These are phyloP conservation scores for Pionites leucogaster DNA, from an alignment of 2,113 vertebrate genomes.

Conservation along the genomic window DNA sequence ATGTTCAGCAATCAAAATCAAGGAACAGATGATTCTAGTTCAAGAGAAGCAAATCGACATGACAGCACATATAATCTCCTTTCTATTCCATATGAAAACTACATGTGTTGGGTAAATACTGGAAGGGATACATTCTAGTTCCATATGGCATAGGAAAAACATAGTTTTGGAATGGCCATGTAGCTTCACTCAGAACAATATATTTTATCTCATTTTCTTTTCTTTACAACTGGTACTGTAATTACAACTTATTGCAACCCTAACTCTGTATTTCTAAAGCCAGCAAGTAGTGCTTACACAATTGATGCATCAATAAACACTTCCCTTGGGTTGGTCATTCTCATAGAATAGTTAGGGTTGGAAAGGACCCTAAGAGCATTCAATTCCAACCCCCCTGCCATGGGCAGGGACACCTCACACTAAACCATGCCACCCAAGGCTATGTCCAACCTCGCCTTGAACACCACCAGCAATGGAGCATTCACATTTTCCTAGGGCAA, in stretches of 20 bases:
- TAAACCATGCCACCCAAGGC: no score
- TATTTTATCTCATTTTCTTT: neutral
- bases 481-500: no score
- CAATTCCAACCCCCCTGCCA: no score
- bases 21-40: conserved; percentile 6
- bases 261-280: neutral
- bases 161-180: neutral
- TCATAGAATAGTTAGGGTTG: neutral
- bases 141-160: neutral
- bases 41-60: neutral
- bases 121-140: neutral
- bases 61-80: neutral
- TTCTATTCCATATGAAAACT: neutral
- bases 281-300: neutral
- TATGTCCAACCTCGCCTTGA: no score
- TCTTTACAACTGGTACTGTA: neutral
- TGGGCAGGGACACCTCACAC: no score
- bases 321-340: neutral
- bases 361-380: no score
- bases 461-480: no score
- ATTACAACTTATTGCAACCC: neutral
- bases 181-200: neutral
- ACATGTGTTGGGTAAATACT: neutral
- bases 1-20: neutral
- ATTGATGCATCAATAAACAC: neutral